Base-by-base conservation (phyloP, 2,113 vertebrate genomes). In the Tenrec ecaudatus region DNA sequence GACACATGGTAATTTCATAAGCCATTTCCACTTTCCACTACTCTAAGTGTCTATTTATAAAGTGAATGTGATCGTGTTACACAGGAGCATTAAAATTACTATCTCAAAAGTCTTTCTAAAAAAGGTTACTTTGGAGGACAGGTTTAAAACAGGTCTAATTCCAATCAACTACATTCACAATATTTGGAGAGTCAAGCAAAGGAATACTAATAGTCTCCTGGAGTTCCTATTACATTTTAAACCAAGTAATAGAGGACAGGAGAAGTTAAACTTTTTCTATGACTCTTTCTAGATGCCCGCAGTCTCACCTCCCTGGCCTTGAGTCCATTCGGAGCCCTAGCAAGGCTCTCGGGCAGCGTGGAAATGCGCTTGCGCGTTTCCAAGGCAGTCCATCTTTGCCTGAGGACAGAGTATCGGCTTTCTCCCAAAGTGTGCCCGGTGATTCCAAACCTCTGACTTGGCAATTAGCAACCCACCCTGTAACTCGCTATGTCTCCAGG, bases 1-100 rank as follows among this genome's bases (percentile, higher is more conserved):
- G 73, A 83, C 84, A 83, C 33, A 31, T 10, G 40, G 38, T 62
- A 76, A 93, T 79, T 90, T 69, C 76, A 57, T 77, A 68, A 84
- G 81, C 86, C 89, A 76, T 77, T 90, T 86, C 69, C 11, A 93
- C 29, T 43, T 85, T 92, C 40, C 19, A 85, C n/a, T 43, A 81
- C 25, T 38, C 22, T 47, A 81, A 60, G 64, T 92, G 11, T 77
- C 36, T 33, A 79, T 87, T 92, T 88, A 77, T 85, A 85, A 91
- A 85, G 6, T 88, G 64, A 86, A 4, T 58, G 2, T 36, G 85
- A 66, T 33, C 31, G 8, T 27, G 40, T 53, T 82, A 66, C 31
- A 62, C 47, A 53, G 47, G 29, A 86, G 75, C 25, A 62, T 20
- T 82, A 43, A 69, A 71, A 66, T 83, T n/a, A 84, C 14, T 78